Percentiles rank a stretch among this genome's conserved stretches.
Evolutionary conservation across 2,113 vertebrate species (phyloP).

Genomic region (Neogobius melanostomus): DNA sequence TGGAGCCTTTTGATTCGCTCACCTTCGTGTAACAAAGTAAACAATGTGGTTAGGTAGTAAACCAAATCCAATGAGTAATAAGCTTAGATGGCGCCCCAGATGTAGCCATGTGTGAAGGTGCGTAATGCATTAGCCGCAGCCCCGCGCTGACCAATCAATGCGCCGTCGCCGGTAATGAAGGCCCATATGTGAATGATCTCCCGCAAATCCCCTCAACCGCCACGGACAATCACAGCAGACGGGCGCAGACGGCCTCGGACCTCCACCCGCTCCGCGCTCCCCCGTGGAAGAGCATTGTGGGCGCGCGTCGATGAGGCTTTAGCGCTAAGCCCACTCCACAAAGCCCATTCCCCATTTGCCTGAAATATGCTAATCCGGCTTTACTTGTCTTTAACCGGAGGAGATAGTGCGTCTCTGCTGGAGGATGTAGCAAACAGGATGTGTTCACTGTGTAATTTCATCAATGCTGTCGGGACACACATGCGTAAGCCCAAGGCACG

Average conservation of each 20-base stretch:
- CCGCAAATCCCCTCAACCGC: slow-evolving; percentile 11
- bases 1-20: no score
- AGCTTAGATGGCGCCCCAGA: neutral
- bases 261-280: slow-evolving; percentile 9
- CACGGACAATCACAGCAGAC: slow-evolving; percentile 16
- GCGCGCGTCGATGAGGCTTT: slow-evolving; percentile 24
- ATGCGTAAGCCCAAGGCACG: slow-evolving; percentile 1
- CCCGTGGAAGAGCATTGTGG: slow-evolving; percentile 23
- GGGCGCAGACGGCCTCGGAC: slow-evolving; percentile 6
- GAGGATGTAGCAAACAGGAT: slow-evolving; percentile 4
- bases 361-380: slow-evolving; percentile 38
- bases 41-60: no score
- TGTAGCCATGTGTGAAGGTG: neutral
- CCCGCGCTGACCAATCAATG: neutral
- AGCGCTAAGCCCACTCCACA: slow-evolving; percentile 34
- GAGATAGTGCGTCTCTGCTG: slow-evolving; percentile 24
- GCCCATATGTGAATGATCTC: neutral
- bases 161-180: neutral
- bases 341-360: slow-evolving; percentile 37
- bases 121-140: neutral
- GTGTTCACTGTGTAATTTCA: slow-evolving; percentile 29
- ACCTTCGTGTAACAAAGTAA: no score
- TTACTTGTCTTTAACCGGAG: slow-evolving; percentile 41
- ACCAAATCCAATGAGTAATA: neutral
- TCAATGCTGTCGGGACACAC: slow-evolving; percentile 17